Percentiles rank a stretch among this genome's conserved stretches.
phyloP scores from a whole-genome alignment of 2,888 invertebrate species.

The Sialis fuliginosa region DNA sequence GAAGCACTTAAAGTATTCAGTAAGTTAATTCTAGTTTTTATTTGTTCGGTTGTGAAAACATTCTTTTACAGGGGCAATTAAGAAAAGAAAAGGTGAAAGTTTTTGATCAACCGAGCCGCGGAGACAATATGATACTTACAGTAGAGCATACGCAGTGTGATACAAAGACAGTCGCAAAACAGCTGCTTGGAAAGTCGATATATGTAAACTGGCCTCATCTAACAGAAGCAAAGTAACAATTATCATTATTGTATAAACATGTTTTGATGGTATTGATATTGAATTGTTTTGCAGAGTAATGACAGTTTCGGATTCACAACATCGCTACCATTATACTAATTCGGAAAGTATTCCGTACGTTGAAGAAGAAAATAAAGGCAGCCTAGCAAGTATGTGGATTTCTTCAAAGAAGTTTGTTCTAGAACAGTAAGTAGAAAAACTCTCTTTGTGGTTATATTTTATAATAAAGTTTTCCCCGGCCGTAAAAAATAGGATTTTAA shows the following conservation, averaged over 20 bases:
- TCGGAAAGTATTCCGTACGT: slow-evolving; percentile 24
- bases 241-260: not conserved
- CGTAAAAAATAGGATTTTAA: no score
- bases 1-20: slow-evolving; percentile 63
- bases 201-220: slow-evolving; percentile 90
- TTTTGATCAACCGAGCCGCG: slow-evolving; percentile 68
- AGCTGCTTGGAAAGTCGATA: slow-evolving; percentile 53
- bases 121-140: slow-evolving; percentile 64
- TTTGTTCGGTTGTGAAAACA: slow-evolving; percentile 3
- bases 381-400: slow-evolving; percentile 29
- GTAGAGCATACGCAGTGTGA: slow-evolving; percentile 19
- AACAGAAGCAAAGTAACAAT: slow-evolving; percentile 53
- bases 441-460: no score
- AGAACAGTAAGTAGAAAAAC: slow-evolving; percentile 32
- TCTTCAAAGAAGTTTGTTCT: slow-evolving; percentile 31
- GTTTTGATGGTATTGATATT: not conserved
- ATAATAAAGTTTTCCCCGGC: no score
- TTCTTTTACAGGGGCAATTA: slow-evolving; percentile 35
- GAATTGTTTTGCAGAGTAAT: slow-evolving; percentile 30
- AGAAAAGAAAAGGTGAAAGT: slow-evolving; percentile 62
- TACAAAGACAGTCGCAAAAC: slow-evolving; percentile 27
- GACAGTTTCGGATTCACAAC: slow-evolving; percentile 38
- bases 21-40: slow-evolving; percentile 22
- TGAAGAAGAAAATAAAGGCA: slow-evolving; percentile 27
- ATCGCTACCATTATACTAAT: slow-evolving; percentile 27